A percentile compares a stretch with the other conserved stretches of the same genome.
These are phyloP conservation scores for Uromys caudimaculatus DNA, from an alignment of 2,797 vertebrate species.

Conservation along the genomic window DNA sequence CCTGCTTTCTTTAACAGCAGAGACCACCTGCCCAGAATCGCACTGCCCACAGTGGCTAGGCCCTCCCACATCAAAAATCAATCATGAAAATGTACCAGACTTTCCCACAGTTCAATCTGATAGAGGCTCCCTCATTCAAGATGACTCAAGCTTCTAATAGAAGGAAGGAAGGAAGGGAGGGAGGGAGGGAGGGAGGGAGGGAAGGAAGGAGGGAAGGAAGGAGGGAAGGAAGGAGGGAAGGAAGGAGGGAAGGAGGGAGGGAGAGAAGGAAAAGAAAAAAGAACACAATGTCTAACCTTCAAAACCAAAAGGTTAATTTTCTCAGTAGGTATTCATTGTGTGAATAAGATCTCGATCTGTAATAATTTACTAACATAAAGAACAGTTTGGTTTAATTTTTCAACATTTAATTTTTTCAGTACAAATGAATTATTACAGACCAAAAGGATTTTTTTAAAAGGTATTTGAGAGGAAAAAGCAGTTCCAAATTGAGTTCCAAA, in stretches of 20 bases:
- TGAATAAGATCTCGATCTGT: conserved; percentile 18
- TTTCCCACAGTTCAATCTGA: neutral
- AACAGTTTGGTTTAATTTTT: neutral
- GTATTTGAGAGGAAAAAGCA: conserved; percentile 33
- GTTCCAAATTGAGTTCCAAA: conserved; percentile 16
- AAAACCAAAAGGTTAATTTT: conserved; percentile 62
- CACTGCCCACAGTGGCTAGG: neutral
- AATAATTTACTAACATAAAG: neutral
- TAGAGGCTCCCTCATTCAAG: neutral
- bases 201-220: rapidly evolving
- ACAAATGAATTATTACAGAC: conserved; percentile 26
- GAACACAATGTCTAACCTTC: neutral
- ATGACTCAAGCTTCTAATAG: neutral
- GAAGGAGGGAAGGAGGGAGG: too few relatives aligned
- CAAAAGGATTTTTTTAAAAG: neutral
- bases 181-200: too few relatives aligned
- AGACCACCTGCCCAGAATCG: neutral
- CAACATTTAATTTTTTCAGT: neutral
- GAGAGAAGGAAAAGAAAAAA: neutral
- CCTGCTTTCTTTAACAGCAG: neutral
- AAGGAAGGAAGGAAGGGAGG: too few relatives aligned
- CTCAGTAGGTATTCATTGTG: conserved; percentile 9
- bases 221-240: too few relatives aligned
- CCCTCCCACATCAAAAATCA: neutral
- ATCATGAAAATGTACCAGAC: neutral